Evolutionary conservation across 2,113 vertebrate species (phyloP).

Genomic region (Regulus satrapa): DNA sequence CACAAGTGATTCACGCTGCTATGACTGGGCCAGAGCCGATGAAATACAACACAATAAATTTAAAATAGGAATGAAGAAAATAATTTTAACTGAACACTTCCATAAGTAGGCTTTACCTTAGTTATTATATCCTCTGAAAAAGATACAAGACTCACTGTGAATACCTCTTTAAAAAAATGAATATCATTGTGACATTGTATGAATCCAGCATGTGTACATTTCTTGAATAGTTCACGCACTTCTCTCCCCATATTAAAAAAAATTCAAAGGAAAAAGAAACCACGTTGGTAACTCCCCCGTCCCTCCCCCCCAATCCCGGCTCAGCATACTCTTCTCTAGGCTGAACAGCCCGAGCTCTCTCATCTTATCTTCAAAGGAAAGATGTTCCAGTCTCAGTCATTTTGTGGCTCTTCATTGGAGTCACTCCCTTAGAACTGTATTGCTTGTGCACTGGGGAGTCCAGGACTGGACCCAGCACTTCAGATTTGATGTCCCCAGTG

Average conservation of each 20-base stretch:
- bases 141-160: background rate
- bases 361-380: background rate
- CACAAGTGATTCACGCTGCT: background rate
- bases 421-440: background rate
- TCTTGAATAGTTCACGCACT: background rate
- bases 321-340: background rate
- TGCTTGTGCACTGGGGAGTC: background rate
- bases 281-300: fast-evolving
- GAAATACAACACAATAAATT: background rate
- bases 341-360: background rate
- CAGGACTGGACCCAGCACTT: background rate
- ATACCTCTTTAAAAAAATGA: background rate
- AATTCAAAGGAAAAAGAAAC: background rate
- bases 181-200: background rate
- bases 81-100: background rate
- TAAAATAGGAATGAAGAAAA: background rate
- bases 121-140: background rate
- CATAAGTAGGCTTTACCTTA: background rate
- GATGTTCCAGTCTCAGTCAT: background rate
- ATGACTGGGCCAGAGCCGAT: background rate
- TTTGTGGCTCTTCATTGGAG: background rate
- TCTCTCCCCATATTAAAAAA: background rate
- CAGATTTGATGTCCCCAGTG: background rate
- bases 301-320: too few species aligned
- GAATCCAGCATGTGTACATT: background rate